These are phyloP conservation scores for Balanococcus diminutus DNA, from an alignment of 2,888 invertebrate genomes.

Conservation along the genomic window DNA sequence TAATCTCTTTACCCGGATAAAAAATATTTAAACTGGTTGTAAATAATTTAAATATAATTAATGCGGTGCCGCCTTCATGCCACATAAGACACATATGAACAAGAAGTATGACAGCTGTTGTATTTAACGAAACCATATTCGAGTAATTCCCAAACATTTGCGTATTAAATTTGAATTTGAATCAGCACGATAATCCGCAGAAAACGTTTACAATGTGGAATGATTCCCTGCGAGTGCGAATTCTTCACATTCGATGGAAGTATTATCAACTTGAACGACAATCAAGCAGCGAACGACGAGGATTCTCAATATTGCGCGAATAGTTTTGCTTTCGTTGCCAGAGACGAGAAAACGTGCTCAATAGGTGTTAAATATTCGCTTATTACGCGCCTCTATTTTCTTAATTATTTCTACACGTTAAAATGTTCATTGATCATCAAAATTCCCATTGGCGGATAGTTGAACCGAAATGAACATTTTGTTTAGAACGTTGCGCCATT, in stretches of 20 bases:
- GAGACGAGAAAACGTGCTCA: not conserved
- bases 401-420: conserved; percentile 22
- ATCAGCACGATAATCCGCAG: not conserved
- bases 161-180: conserved; percentile 25
- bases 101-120: conserved; percentile 25
- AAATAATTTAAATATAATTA: conserved; percentile 43
- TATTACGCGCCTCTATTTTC: not conserved
- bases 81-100: not conserved
- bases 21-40: conserved; percentile 10
- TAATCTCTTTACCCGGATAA: not conserved
- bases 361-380: conserved; percentile 8
- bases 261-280: conserved; percentile 14
- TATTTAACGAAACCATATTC: not conserved
- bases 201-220: conserved; percentile 9
- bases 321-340: not conserved
- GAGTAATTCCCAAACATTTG: not conserved
- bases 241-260: not conserved
- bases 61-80: too few species aligned
- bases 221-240: not conserved
- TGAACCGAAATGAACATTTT: conserved; percentile 24
- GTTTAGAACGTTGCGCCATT: not conserved
- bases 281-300: not conserved
- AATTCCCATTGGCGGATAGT: not conserved
- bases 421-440: not conserved
- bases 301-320: not conserved